A percentile compares a stretch with the other conserved stretches of the same genome.
Conservation (phyloP, 1,140 invertebrate species). For the Laupala kohalensis region DNA sequence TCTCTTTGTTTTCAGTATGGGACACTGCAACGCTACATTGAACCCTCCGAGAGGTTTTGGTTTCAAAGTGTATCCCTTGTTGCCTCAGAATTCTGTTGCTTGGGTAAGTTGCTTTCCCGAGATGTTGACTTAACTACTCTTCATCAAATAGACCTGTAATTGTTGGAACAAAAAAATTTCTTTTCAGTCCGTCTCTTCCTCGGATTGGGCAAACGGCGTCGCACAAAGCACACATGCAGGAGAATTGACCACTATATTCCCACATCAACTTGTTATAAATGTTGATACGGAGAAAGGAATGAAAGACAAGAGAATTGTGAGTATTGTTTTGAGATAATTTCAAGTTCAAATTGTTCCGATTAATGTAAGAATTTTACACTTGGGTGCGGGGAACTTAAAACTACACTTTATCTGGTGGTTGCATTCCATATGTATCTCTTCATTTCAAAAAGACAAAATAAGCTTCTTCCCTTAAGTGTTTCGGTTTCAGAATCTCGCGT, state of each 20-base stretch:
- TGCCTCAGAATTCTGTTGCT: slow-evolving; percentile 17
- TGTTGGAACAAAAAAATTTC: not conserved
- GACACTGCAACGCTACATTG: slow-evolving; percentile 26
- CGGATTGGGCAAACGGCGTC: slow-evolving; percentile 28
- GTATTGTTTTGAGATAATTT: too few species aligned
- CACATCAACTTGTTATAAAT: slow-evolving; percentile 27
- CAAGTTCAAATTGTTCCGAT: too few species aligned
- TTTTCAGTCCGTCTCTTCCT: slow-evolving; percentile 13
- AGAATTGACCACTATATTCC: slow-evolving; percentile 29
- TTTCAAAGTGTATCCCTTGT: slow-evolving; percentile 25
- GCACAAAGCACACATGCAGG: slow-evolving; percentile 32
- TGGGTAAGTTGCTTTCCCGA: not conserved
- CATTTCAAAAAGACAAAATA: too few species aligned
- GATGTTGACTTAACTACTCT: not conserved
- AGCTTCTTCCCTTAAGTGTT: too few species aligned
- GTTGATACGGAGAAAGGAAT: slow-evolving; percentile 23
- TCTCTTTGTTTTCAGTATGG: slow-evolving; percentile 22
- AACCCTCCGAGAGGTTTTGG: slow-evolving; percentile 27
- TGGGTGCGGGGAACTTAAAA: too few species aligned
- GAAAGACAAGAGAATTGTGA: slow-evolving; percentile 24
- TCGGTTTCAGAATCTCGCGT: too few species aligned
- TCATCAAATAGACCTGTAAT: not conserved
- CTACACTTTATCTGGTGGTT: too few species aligned
- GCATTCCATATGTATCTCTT: too few species aligned
- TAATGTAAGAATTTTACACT: too few species aligned